Base-by-base conservation (phyloP, 2,888 invertebrate species). In the Calameuta filiformis region DNA sequence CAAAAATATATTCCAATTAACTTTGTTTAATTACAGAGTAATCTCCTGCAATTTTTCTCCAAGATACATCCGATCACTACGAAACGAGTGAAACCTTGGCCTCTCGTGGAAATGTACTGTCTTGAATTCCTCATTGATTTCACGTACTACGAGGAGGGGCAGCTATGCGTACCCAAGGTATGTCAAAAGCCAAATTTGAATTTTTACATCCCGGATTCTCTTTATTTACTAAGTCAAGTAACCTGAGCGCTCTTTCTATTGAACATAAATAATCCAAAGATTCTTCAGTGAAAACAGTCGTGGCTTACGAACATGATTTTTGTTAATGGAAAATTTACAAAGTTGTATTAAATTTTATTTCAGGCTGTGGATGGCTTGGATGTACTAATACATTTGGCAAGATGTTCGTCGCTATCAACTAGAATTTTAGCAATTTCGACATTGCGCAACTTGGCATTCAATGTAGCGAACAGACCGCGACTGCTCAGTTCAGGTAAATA, bases 361-460 rank as follows among this genome's bases (percentile, higher is more conserved):
- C 74, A 90, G 91, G 87, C 89, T 77, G 80, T 86, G n/a, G 92
- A 92, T 76, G 87, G 87, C 68, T 79, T 92, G 69, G 91, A 91
- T n/a, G 89, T 90, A 71, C 83, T 91, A 23, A 85, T 91, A 76
- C 85, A 86, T 73, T 85, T 91, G 82, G 92, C 89, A 31, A 88
- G 86, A 82, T 87, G 87, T 75, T 83, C 86, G 23, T 86, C 87
- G 12, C 84, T 87, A 12, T 82, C 87, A 12, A 87, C 85, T 23
- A 86, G 80, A 92, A 91, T 89, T 79, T 86, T 90, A 68, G 92
- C 94, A 11, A 87, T 94, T 79, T 88, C 92, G 35, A 92, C 94
- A 71, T 86, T 94, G 30, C 91, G 94, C 80, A 94, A 94, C 89
- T 87, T 94, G 34, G 89, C 93, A 1, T 94, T 94, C 85, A 92